These are phyloP conservation scores for Kryphioiulus occultus DNA, from an alignment of 2,888 invertebrate genomes.

Conservation along the genomic window DNA sequence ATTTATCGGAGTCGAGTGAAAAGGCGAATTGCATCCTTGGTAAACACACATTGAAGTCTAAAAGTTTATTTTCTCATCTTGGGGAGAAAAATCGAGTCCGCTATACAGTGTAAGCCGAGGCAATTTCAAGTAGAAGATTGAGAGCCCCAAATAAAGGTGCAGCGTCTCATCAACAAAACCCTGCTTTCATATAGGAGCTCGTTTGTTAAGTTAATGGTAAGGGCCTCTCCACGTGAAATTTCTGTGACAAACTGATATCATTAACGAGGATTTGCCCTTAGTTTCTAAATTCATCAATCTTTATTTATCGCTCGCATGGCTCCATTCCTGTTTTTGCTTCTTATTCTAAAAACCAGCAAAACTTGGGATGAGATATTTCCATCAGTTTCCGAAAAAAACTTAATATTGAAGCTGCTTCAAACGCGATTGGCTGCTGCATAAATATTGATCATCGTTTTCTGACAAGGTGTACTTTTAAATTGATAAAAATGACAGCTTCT, in stretches of 20 bases:
- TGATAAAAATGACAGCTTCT: not conserved
- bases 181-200: not conserved
- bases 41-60: not conserved
- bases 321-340: not conserved
- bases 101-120: not conserved
- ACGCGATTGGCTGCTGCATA: not conserved
- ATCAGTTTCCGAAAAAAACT: not conserved
- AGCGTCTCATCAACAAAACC: not conserved
- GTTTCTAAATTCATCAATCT: slow-evolving; percentile 1
- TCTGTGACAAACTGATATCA: slow-evolving; percentile 11
- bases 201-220: slow-evolving; percentile 11
- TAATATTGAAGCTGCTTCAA: not conserved
- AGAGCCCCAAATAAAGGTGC: not conserved
- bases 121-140: not conserved
- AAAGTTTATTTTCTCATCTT: not conserved
- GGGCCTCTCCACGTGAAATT: not conserved
- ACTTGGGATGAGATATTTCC: not conserved
- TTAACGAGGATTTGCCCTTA: slow-evolving; percentile 10
- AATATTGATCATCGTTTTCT: not conserved
- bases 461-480: not conserved
- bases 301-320: not conserved
- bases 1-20: no score
- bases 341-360: not conserved
- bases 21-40: not conserved
- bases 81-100: not conserved